These are phyloP conservation scores for Darevskia mixta DNA, from an alignment of 2,797 vertebrate species.

Conservation along the genomic window DNA sequence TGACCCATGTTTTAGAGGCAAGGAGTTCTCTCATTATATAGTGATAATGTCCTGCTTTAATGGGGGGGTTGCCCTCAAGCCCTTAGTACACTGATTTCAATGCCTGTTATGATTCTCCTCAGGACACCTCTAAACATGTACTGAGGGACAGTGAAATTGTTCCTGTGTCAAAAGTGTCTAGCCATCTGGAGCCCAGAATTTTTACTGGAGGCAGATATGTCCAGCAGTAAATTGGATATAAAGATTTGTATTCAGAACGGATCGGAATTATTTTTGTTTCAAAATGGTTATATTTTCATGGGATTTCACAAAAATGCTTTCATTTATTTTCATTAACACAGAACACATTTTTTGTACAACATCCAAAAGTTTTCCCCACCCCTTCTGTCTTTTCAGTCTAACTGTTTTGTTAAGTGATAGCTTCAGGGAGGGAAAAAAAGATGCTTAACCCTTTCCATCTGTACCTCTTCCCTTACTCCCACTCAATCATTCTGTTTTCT, in stretches of 20 bases:
- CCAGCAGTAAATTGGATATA: constrained; percentile 61
- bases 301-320: constrained; percentile 73
- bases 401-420: constrained; percentile 32
- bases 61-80: background rate
- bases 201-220: constrained; percentile 53
- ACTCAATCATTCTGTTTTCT: background rate
- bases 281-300: constrained; percentile 72
- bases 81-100: background rate
- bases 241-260: constrained; percentile 50
- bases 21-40: background rate
- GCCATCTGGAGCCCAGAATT: constrained; percentile 59
- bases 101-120: background rate
- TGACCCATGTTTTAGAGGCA: background rate
- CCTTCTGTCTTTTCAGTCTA: constrained; percentile 13
- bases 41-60: background rate
- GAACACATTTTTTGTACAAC: constrained; percentile 60
- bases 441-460: background rate
- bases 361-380: constrained; percentile 35
- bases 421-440: background rate
- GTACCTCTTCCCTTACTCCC: background rate
- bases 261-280: constrained; percentile 52
- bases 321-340: constrained; percentile 68
- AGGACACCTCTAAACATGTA: background rate
- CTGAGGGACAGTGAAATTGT: background rate
- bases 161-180: background rate